Base-by-base conservation (phyloP, 1,140 invertebrate species). In the Calliopsis andreniformis region DNA sequence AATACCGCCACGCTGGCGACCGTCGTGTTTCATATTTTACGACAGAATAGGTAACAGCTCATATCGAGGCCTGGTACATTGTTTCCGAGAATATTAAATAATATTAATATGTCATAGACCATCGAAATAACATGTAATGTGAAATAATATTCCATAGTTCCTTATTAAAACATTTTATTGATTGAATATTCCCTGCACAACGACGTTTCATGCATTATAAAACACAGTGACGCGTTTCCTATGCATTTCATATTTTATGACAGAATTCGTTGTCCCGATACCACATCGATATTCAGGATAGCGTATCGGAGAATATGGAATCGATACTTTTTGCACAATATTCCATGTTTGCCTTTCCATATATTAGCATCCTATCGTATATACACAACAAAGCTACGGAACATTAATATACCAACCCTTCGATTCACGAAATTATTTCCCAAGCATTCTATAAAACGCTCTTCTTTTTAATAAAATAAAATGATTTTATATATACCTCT, bases 171-270 rank as follows among this genome's bases (percentile, higher is more conserved):
- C 6, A 7, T 16, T 58, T 43, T 25, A 5, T 1, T 12, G 14
- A 30, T 43, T 23, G n/a, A 43, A 68, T 20, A 42, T 20, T 10
- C 39, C 25, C 12, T 28, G n/a, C 6, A 4, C 45, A 30, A 14
- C 6, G 14, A 18, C 45, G 30, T 4, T 43, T 56, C 28, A 43
- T 45, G n/a, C 14, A 32, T 32, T 45, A 59, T 23, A 42, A 43
- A 42, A 45, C n/a, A 23, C 28, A 3, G 35, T 20, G 25, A 30
- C 39, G 23, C 16, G 28, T 32, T 69, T 58, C 51, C n/a, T 43
- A 56, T 23, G 39, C 6, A 28, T 69, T 59, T 69, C 67, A 32
- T 18, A 42, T 69, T 43, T 69, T 30, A 43, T 30, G 51, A 56
- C 66, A 18, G 51, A 42, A 68, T 55, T 43, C 35, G 39, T 69